Percentiles rank a stretch among this genome's conserved stretches.
Evolutionary conservation across 2,797 vertebrate genomes (phyloP).

Genomic region (Squalus acanthias): DNA sequence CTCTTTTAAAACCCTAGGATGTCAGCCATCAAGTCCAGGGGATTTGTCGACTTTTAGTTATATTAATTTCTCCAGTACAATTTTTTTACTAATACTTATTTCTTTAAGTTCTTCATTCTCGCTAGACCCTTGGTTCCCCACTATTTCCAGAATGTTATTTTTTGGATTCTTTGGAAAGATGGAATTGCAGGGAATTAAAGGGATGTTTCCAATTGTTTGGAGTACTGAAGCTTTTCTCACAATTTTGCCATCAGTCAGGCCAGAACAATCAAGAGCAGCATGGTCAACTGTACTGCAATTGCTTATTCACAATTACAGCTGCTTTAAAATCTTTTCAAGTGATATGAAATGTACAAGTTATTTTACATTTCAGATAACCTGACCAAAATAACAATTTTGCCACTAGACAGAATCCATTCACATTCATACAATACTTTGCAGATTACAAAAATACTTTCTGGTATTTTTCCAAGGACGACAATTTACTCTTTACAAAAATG

Average conservation of each 20-base stretch:
- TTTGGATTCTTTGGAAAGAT: not conserved
- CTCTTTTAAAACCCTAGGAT: too few species aligned
- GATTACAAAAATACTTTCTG: slow-evolving; percentile 19
- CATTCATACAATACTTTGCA: not conserved
- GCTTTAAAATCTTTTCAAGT: not conserved
- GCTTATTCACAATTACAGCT: not conserved
- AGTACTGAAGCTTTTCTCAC: not conserved
- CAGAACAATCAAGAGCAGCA: not conserved
- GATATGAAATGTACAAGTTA: not conserved
- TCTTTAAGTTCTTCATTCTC: too few species aligned
- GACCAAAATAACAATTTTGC: slow-evolving; percentile 15
- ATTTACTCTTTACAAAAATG: slow-evolving; percentile 16
- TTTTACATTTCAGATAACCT: not conserved
- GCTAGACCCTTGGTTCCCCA: too few species aligned
- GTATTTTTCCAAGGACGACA: slow-evolving; percentile 15
- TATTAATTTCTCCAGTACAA: too few species aligned
- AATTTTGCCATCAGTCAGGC: not conserved
- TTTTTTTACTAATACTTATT: too few species aligned
- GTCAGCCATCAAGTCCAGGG: too few species aligned
- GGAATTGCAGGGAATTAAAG: not conserved
- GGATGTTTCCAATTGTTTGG: not conserved
- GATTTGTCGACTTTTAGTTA: too few species aligned
- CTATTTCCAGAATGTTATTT: too few species aligned
- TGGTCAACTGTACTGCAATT: not conserved
- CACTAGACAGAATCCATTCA: not conserved